A percentile compares a stretch with the other conserved stretches of the same genome.
phyloP scores from a whole-genome alignment of 2,113 vertebrate genomes.

The Gymnocephalus cernua region DNA sequence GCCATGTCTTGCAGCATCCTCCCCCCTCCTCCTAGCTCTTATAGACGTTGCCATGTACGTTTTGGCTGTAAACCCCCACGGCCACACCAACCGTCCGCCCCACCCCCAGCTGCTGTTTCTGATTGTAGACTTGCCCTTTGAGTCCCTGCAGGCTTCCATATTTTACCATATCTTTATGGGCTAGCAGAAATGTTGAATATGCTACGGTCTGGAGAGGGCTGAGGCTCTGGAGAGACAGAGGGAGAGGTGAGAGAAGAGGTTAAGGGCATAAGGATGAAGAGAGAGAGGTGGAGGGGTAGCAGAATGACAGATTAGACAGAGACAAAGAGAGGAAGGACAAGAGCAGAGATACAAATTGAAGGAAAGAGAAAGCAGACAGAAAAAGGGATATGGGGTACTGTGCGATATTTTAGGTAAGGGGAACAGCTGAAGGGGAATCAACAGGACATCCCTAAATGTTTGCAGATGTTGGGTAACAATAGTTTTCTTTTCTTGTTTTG shows the following conservation, averaged over 20 bases:
- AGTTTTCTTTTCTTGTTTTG: too few relatives aligned
- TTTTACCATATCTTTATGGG: slow-evolving; percentile 77
- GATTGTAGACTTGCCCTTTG: slow-evolving; percentile 69
- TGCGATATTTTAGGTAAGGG: not conserved
- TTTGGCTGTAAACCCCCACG: slow-evolving; percentile 35
- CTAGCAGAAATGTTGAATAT: slow-evolving; percentile 60
- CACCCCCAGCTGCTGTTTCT: slow-evolving; percentile 47
- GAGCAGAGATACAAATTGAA: not conserved
- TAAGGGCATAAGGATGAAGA: not conserved
- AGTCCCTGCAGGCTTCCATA: slow-evolving; percentile 74
- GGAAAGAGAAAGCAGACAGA: not conserved
- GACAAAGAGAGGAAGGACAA: not conserved
- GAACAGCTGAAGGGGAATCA: not conserved
- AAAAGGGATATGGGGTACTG: not conserved
- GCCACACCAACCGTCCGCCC: slow-evolving; percentile 30
- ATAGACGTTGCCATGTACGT: slow-evolving; percentile 44
- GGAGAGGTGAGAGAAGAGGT: slow-evolving; percentile 10
- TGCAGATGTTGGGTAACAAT: too few relatives aligned
- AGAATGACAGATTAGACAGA: not conserved
- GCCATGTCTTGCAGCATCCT: slow-evolving; percentile 42
- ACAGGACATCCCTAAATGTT: too few relatives aligned
- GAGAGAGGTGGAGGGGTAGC: not conserved
- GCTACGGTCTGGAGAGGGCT: slow-evolving; percentile 20
- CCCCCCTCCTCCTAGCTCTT: slow-evolving; percentile 2
- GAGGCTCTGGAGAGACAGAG: not conserved